These are phyloP conservation scores for Tuberolachnus salignus DNA, from an alignment of 2,888 invertebrate species.

Conservation along the genomic window DNA sequence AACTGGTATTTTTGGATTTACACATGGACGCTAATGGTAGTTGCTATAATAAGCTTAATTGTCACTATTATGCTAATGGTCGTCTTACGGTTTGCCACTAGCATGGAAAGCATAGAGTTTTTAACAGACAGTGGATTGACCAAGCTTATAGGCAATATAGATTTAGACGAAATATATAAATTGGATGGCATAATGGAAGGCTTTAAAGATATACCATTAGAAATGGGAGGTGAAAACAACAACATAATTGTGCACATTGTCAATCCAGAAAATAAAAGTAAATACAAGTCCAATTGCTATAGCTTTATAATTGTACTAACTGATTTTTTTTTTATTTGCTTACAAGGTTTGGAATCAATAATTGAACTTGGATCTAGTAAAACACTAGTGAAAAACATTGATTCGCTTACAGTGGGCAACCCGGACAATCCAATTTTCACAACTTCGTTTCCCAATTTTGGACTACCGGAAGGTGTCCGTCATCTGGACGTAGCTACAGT, in stretches of 20 bases:
- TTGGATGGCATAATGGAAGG: slow-evolving; percentile 71
- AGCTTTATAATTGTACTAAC: too few relatives aligned
- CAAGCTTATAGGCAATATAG: slow-evolving; percentile 79
- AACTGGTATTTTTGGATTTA: slow-evolving; percentile 53
- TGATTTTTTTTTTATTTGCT: neutral
- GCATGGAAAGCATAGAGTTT: slow-evolving; percentile 85
- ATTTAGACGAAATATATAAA: slow-evolving; percentile 78
- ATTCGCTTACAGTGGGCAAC: slow-evolving; percentile 73
- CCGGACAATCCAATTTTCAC: slow-evolving; percentile 74
- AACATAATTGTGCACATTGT: slow-evolving; percentile 63
- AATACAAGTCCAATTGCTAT: neutral
- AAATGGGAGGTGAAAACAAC: slow-evolving; percentile 62
- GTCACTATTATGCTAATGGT: slow-evolving; percentile 81
- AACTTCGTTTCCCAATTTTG: slow-evolving; percentile 75
- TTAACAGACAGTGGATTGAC: slow-evolving; percentile 75
- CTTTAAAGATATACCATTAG: slow-evolving; percentile 64
- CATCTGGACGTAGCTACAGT: slow-evolving; percentile 64
- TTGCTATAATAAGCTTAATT: slow-evolving; percentile 78
- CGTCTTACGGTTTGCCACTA: slow-evolving; percentile 77
- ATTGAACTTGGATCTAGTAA: slow-evolving; percentile 65
- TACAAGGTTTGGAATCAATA: slow-evolving; percentile 35
- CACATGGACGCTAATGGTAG: slow-evolving; percentile 61
- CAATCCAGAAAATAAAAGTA: slow-evolving; percentile 64
- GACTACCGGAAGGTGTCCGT: slow-evolving; percentile 71
- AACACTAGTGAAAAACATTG: slow-evolving; percentile 73